Evolutionary conservation across 2,113 vertebrate species (phyloP).

Genomic region (Laterallus jamaicensis): DNA sequence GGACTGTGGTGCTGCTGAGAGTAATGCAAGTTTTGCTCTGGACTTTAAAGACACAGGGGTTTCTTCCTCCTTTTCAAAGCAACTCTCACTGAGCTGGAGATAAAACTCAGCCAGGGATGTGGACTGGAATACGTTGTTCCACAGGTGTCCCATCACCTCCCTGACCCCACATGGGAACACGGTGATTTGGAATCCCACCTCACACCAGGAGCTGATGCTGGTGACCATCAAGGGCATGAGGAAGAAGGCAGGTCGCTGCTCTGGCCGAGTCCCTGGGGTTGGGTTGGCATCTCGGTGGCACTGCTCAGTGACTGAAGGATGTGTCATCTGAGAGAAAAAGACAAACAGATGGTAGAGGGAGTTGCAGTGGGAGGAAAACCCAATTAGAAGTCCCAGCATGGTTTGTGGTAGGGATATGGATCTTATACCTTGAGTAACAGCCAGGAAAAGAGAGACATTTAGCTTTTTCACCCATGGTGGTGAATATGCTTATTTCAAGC

Average conservation of each 20-base stretch:
- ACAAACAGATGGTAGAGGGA: slow-evolving; percentile 70
- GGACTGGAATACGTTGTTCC: not conserved
- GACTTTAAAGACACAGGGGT: not conserved
- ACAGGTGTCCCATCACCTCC: no score
- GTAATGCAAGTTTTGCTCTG: not conserved
- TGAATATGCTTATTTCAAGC: slow-evolving; percentile 22
- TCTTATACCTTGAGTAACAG: slow-evolving; percentile 62
- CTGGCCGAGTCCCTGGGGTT: not conserved
- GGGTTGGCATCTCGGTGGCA: slow-evolving; percentile 22
- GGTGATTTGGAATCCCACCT: not conserved
- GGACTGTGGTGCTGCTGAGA: not conserved
- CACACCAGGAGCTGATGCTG: not conserved
- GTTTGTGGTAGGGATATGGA: slow-evolving; percentile 65
- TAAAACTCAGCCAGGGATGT: not conserved
- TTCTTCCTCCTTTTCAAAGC: not conserved
- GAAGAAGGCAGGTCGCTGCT: not conserved
- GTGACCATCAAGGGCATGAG: not conserved
- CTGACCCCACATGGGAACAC: not conserved
- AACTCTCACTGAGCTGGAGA: not conserved
- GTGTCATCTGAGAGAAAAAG: slow-evolving; percentile 52
- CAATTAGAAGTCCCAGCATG: slow-evolving; percentile 71
- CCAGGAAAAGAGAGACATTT: slow-evolving; percentile 51
- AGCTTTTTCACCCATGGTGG: slow-evolving; percentile 35
- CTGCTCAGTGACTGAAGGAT: slow-evolving; percentile 62
- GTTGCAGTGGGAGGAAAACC: slow-evolving; percentile 74